phyloP scores from a whole-genome alignment of 2,888 invertebrate genomes.

The Lepidocyrtoides sp. region DNA sequence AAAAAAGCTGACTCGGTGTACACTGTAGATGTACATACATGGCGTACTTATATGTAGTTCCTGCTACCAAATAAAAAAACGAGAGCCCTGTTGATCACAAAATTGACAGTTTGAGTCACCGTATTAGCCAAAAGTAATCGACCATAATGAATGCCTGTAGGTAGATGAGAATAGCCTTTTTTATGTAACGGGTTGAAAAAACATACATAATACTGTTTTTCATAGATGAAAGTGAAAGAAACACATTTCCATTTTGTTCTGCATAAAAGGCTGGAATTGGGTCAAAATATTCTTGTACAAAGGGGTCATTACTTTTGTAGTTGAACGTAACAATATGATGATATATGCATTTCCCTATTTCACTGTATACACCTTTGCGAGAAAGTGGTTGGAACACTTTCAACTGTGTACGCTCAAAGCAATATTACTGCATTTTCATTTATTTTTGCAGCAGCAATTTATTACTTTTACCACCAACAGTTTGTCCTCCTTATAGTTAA shows the following conservation, averaged over 20 bases:
- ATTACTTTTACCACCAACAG: neutral
- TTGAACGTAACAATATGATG: neutral
- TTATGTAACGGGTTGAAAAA: too few relatives aligned
- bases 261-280: slow-evolving; percentile 45
- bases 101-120: neutral
- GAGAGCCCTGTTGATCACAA: neutral
- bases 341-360: neutral
- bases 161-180: neutral
- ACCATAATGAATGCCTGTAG: neutral
- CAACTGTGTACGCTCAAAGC: neutral
- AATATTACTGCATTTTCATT: slow-evolving; percentile 3
- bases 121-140: neutral
- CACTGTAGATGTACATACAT: too few relatives aligned
- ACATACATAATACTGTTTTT: neutral
- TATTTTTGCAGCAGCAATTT: neutral
- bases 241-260: slow-evolving; percentile 1
- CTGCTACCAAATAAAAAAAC: too few relatives aligned
- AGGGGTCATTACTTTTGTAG: slow-evolving; percentile 20
- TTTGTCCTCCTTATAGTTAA: slow-evolving; percentile 28
- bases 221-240: slow-evolving; percentile 21
- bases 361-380: neutral
- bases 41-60: too few relatives aligned
- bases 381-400: neutral
- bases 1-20: too few relatives aligned
- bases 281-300: slow-evolving; percentile 65